Conservation (phyloP, 53 echinoderm and acorn worm genomes). For the Apostichopus leukothele region DNA sequence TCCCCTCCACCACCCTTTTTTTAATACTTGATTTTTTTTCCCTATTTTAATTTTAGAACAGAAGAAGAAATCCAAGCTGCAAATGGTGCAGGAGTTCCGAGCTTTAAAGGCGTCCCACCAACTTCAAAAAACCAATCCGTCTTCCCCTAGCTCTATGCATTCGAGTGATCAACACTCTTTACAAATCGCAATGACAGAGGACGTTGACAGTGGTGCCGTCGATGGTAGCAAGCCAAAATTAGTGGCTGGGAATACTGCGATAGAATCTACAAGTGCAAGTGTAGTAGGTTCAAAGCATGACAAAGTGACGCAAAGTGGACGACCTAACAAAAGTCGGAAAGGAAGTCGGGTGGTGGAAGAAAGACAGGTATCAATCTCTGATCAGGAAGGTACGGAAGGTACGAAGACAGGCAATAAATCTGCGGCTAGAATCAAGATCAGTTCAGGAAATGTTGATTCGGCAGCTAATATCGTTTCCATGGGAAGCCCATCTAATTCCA, state of each 20-base stretch:
- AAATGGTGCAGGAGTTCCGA: conserved; percentile 37
- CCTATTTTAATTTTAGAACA: background rate
- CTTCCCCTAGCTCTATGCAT: background rate
- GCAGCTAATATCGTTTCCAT: background rate
- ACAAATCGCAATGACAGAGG: background rate
- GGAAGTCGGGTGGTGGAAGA: too few species aligned
- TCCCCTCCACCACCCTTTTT: too few species aligned
- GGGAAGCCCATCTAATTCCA: background rate
- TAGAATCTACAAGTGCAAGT: too few species aligned
- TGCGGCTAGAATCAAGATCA: background rate
- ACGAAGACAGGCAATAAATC: background rate
- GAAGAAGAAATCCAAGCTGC: conserved; percentile 21
- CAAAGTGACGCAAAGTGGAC: too few species aligned
- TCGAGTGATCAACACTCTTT: background rate
- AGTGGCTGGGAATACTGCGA: too few species aligned
- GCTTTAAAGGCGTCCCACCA: conserved; percentile 31
- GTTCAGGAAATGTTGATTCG: background rate
- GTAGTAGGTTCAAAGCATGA: too few species aligned
- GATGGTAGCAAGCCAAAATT: too few species aligned
- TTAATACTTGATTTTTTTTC: background rate
- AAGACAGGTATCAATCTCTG: too few species aligned
- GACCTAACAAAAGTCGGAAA: too few species aligned
- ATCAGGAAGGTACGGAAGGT: too few species aligned
- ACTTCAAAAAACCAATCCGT: background rate
- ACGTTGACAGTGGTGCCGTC: background rate